Percentiles rank a stretch among this genome's conserved stretches.
Evolutionary conservation across 2,113 vertebrate genomes (phyloP).

Genomic region (Lasiurus cinereus): DNA sequence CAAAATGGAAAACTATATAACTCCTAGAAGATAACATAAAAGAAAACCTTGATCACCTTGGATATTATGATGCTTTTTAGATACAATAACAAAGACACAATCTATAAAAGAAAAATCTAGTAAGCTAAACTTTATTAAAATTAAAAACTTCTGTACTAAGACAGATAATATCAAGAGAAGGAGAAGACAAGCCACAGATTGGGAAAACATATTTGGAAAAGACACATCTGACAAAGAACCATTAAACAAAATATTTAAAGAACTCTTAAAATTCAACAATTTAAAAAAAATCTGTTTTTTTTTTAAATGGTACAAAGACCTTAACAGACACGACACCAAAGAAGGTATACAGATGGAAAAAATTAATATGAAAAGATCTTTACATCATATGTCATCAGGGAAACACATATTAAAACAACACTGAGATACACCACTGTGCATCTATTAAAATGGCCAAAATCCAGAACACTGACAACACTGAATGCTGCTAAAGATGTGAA

Average conservation of each 20-base stretch:
- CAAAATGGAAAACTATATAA: neutral
- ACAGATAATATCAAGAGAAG: neutral
- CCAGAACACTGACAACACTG: neutral
- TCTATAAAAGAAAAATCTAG: neutral
- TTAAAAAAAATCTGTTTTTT: neutral
- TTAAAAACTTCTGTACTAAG: neutral
- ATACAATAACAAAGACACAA: neutral
- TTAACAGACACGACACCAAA: neutral
- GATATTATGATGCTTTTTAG: neutral
- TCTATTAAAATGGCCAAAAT: neutral
- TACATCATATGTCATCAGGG: neutral
- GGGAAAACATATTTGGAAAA: neutral
- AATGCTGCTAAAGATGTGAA: neutral
- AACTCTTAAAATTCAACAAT: neutral
- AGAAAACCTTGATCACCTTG: neutral
- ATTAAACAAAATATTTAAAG: neutral
- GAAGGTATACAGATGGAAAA: neutral
- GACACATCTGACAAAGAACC: neutral
- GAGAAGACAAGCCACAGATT: neutral
- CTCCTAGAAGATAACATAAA: neutral
- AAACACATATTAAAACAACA: conserved; percentile 12
- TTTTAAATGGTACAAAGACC: neutral
- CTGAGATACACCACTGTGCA: neutral
- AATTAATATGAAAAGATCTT: neutral
- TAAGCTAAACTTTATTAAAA: conserved; percentile 8